Evolutionary conservation across 2,113 vertebrate genomes (phyloP).

Genomic region (Alosa alosa): DNA sequence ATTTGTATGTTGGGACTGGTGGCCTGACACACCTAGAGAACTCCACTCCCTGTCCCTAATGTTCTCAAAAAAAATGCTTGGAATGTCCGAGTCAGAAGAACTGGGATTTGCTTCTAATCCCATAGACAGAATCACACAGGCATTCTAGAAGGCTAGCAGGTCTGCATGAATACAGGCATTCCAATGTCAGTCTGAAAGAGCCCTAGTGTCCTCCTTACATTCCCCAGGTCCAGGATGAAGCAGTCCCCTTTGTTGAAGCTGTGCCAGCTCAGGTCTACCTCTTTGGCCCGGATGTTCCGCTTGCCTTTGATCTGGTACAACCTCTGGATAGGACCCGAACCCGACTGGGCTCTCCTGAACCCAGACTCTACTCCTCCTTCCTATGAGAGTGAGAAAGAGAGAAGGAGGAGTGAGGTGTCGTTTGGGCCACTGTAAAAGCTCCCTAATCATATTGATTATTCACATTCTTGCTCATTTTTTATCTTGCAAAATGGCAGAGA

Average conservation of each 20-base stretch:
- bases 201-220: slow-evolving; percentile 39
- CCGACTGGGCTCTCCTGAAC: slow-evolving; percentile 66
- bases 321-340: slow-evolving; percentile 57
- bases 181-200: background rate
- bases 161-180: background rate
- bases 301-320: slow-evolving; percentile 91
- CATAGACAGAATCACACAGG: background rate
- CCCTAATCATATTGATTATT: background rate
- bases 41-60: background rate
- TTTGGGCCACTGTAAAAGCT: background rate
- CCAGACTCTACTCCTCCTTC: slow-evolving; percentile 76
- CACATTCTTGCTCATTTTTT: background rate
- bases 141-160: background rate
- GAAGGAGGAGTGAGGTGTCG: background rate
- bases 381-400: slow-evolving; percentile 46
- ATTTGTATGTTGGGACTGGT: background rate
- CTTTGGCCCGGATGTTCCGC: slow-evolving; percentile 82
- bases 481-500: background rate
- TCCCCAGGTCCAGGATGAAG: slow-evolving; percentile 87
- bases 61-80: background rate
- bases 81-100: background rate
- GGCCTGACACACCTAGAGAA: background rate
- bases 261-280: slow-evolving; percentile 77
- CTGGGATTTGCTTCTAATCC: background rate
- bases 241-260: slow-evolving; percentile 92